phyloP scores from a whole-genome alignment of 2,888 invertebrate genomes.

The Didymodactylos carnosus region DNA sequence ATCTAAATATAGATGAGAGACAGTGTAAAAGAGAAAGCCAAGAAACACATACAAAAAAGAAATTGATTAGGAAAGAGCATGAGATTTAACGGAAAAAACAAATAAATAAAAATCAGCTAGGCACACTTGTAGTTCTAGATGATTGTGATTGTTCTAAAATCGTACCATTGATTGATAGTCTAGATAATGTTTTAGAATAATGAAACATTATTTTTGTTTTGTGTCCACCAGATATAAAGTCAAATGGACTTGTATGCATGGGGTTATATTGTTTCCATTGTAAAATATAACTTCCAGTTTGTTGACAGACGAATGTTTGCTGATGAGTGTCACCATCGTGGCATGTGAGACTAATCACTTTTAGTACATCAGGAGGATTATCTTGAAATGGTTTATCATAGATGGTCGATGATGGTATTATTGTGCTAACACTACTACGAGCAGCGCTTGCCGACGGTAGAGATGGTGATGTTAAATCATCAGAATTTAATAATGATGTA shows the following conservation, averaged over 20 bases:
- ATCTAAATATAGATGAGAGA: no score
- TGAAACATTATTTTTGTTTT: conserved; percentile 77
- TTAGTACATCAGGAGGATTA: background rate
- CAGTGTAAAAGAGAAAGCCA: no score
- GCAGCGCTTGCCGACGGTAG: no score
- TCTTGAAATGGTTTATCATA: conserved; percentile 1
- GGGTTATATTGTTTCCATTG: conserved; percentile 51
- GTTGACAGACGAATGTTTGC: conserved; percentile 42
- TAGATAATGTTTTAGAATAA: no score
- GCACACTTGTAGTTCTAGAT: no score
- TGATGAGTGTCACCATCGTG: conserved; percentile 21
- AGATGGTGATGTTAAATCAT: background rate
- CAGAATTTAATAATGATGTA: no score
- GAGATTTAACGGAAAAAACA: no score
- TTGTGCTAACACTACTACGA: background rate
- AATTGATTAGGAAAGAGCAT: no score
- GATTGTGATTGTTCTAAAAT: no score
- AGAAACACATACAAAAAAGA: no score
- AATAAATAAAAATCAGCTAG: no score
- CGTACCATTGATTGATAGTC: no score
- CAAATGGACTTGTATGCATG: conserved; percentile 27
- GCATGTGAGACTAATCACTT: background rate
- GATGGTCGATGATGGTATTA: background rate
- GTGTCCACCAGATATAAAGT: conserved; percentile 33
- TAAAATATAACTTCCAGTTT: conserved; percentile 56